These are phyloP conservation scores for Halcyon badia DNA, from an alignment of 2,797 vertebrate genomes.

Conservation along the genomic window DNA sequence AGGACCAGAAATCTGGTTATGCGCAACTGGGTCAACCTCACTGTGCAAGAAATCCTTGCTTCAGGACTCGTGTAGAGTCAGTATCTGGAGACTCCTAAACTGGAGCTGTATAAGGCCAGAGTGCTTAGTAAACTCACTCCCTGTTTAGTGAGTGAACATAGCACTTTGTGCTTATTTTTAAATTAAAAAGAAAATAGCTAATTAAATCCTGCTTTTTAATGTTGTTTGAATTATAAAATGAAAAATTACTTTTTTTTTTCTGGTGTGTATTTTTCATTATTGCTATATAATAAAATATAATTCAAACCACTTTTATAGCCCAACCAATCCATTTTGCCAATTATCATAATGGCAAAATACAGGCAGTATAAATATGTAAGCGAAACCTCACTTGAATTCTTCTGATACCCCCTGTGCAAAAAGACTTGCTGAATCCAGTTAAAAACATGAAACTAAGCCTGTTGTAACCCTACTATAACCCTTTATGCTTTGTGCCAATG, in stretches of 20 bases:
- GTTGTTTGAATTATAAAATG: not conserved
- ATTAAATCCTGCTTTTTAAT: not conserved
- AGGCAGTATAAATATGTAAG: not conserved
- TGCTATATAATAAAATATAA: not conserved
- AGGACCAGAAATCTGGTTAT: not conserved
- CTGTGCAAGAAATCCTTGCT: accelerated
- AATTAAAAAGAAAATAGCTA: not conserved
- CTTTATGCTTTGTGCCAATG: not conserved
- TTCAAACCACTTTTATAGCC: not conserved
- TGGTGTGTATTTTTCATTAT: not conserved
- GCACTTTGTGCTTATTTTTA: not conserved
- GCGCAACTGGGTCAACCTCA: accelerated
- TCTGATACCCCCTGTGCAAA: accelerated
- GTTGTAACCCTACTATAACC: not conserved
- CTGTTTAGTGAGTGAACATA: not conserved
- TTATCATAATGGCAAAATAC: not conserved
- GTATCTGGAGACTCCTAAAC: not conserved
- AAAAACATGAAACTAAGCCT: not conserved
- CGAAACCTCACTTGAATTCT: not conserved
- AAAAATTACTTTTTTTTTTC: not conserved
- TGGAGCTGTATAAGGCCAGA: not conserved
- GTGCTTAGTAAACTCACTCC: not conserved
- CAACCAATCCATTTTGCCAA: not conserved
- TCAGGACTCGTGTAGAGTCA: accelerated
- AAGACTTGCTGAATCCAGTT: not conserved